Evolutionary conservation across 2,888 invertebrate genomes (phyloP), one percentile per base, ranked within the genome.

Genomic region (Heliconius ethilla): DNA sequence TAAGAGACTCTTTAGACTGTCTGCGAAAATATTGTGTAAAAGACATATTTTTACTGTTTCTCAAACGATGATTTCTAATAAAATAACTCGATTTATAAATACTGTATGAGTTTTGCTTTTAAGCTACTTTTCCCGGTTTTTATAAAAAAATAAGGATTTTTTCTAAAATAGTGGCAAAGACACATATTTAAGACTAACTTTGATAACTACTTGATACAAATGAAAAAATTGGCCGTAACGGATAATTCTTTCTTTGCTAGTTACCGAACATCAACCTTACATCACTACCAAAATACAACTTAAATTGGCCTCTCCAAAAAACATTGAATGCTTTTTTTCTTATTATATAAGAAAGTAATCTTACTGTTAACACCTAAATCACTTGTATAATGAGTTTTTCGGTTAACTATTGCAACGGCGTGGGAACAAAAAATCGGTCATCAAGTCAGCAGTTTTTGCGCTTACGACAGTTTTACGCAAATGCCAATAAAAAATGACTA

Each of bases 381-480:
- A 40, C 63, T 75, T 37, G 70, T 40, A 51, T 66, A 74, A 73
- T 77, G 67, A 72, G 67, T 67, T 67, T 70, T 72, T 78, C 59
- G 75, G 75, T 67, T 72, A 72, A 75, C 59, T 40, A 72, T 75
- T 55, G 55, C 65, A 62, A 63, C 63, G 75, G 75, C 70, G 74
- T 70, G 65, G 29, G 70, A 25, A 69, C 55, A 75, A 78, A 78
- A 78, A 63, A 63, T 25, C 70, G 40, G 55, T 75, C 70, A 72
- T 63, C 65, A 75, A 65, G 37, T 70, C 27, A 62, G 22, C 29
- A 78, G 70, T 75, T 78, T 78, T 78, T 78, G 66, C 55, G 63
- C 65, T 75, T 40, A 37, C 66, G 45, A 73, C 25, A 37, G 40
- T 63, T 73, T 73, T 40, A 59, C n/a, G 37, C 37, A 73, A 73